These are phyloP conservation scores for Acrocephalus scirpaceus DNA, from an alignment of 2,797 vertebrate genomes.

Conservation along the genomic window DNA sequence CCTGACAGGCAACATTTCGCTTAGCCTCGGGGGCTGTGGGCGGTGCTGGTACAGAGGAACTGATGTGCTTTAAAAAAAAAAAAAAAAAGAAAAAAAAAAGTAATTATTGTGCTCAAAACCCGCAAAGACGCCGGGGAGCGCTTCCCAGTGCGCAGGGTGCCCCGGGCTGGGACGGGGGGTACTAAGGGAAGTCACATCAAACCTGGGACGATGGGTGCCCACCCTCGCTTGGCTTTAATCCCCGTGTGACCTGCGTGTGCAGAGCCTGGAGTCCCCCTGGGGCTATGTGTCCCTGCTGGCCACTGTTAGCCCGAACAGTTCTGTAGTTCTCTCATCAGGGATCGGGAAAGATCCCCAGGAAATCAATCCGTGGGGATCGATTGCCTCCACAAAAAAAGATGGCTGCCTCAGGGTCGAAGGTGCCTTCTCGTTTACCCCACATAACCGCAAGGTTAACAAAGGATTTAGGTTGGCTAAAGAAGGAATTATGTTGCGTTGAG, in stretches of 20 bases:
- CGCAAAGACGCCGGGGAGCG: accelerated
- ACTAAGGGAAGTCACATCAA: neutral
- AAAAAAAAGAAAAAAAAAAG: neutral
- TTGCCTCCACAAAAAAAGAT: neutral
- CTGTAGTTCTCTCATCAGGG: neutral
- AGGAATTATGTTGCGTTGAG: neutral
- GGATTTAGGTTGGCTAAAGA: neutral
- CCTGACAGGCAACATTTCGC: neutral
- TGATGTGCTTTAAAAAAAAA: neutral
- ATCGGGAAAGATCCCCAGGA: neutral
- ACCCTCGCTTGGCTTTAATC: neutral
- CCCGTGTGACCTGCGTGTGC: neutral
- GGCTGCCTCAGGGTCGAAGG: neutral
- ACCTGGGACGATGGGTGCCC: neutral
- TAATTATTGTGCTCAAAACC: neutral
- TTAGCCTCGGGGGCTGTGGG: neutral
- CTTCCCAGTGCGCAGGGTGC: neutral
- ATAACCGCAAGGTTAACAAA: neutral
- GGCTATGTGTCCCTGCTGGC: neutral
- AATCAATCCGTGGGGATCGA: neutral
- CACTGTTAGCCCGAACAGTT: neutral
- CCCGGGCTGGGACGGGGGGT: neutral
- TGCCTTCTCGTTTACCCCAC: neutral
- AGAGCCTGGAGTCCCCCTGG: neutral
- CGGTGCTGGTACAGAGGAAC: neutral